Percentiles rank a stretch among this genome's conserved stretches.
These are phyloP conservation scores for Callopanchax toddi DNA, from an alignment of 2,113 vertebrate species.

Conservation along the genomic window DNA sequence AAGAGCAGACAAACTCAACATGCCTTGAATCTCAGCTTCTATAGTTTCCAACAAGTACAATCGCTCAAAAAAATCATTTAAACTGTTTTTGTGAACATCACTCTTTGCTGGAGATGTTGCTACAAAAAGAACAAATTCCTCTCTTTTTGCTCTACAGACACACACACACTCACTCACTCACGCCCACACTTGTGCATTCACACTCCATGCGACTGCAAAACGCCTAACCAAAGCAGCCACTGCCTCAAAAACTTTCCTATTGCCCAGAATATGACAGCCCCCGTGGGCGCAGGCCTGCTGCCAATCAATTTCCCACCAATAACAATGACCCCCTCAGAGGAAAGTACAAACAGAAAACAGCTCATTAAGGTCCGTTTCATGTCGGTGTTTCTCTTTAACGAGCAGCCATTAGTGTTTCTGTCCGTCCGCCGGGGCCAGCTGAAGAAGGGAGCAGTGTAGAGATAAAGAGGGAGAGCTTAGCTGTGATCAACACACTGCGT, in stretches of 20 bases:
- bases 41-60: not conserved
- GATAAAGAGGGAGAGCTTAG: conserved; percentile 37
- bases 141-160: conserved; percentile 1
- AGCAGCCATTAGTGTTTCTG: conserved; percentile 70
- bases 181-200: conserved; percentile 2
- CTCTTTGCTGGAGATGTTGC: conserved; percentile 5
- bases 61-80: not conserved
- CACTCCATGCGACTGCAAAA: conserved; percentile 39
- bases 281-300: conserved; percentile 44
- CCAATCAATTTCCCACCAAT: conserved; percentile 74
- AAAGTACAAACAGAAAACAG: conserved; percentile 63
- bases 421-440: conserved; percentile 38
- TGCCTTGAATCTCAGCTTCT: not conserved
- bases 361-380: conserved; percentile 75
- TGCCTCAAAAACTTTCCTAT: conserved; percentile 50
- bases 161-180: conserved; percentile 11
- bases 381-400: conserved; percentile 63
- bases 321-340: conserved; percentile 64
- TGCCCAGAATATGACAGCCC: conserved; percentile 49
- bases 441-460: conserved; percentile 26
- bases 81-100: not conserved
- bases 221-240: conserved; percentile 53
- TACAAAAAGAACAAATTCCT: not conserved
- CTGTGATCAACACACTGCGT: conserved; percentile 60
- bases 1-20: not conserved